Base-by-base conservation (phyloP, 53 echinoderm and acorn worm genomes). In the Temnopleurus reevesii region DNA sequence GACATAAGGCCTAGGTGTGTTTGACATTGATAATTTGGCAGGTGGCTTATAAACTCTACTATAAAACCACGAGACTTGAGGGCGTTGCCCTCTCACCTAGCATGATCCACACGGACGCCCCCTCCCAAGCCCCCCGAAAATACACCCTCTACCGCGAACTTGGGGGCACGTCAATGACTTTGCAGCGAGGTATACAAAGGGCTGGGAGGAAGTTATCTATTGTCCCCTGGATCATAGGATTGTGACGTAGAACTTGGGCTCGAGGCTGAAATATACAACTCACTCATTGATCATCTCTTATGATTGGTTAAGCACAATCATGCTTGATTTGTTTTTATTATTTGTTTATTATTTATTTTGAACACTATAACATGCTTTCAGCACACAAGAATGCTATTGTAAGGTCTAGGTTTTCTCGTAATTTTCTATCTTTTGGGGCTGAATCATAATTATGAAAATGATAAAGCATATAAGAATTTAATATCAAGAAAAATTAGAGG, bases 131-230 rank as follows among this genome's bases (percentile, higher is more conserved):
- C 43, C 71, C 41, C 23, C 71, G 41, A 71, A 71, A 71, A 38
- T 41, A 41, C 71, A 71, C 36, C n/a, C n/a, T 41, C 5, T 38
- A 21, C 71, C 71, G 43, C 38, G 71, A 41, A 36, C 38, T 2
- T 71, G 71, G 43, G 49, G 71, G 43, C 71, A 71, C 71, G 41
- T 23, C 71, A 71, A 41, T 71, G 71, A 71, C 71, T 71, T 41
- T 71, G 71, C 43, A 23, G 7, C 71, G 21, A 41, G 17, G 17
- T 8, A 21, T 21, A 36, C 19, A 38, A 19, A 41, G 8, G 9
- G 41, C 19, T 9, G 71, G 23, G 9, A 71, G 71, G 71, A 71
- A 71, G 71, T 71, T 6, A 6, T 21, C 8, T 4, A 71, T 71
- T 71, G 71, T 21, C 21, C 36, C 23, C 36, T 2, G 30, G 41